Percentiles rank a stretch among this genome's conserved stretches.
These are phyloP conservation scores for cattle (Bos taurus) DNA, from an alignment of 2,113 vertebrate species.

Conservation along the genomic window ARS-UCD2.0 NC_037343.1:2327501-2328000, in stretches of 20 bases:
- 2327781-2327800: too few relatives aligned
- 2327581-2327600: background rate
- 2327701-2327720: background rate
- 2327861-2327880: background rate
- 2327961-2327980: background rate
- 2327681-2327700: background rate
- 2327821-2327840: background rate
- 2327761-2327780: background rate
- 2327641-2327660: background rate
- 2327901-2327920: background rate
- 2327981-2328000: background rate
- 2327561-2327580: background rate
- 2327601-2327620: background rate
- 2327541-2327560: constrained; percentile 5
- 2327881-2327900: background rate
- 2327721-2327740: background rate
- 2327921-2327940: background rate
- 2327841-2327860: background rate
- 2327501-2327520: background rate
- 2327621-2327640: background rate
- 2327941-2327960: background rate
- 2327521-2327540: background rate
- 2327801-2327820: background rate
- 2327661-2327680: background rate
- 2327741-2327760: background rate